Evolutionary conservation across 2,797 vertebrate species (phyloP).

Genomic region (Mustela erminea): DNA sequence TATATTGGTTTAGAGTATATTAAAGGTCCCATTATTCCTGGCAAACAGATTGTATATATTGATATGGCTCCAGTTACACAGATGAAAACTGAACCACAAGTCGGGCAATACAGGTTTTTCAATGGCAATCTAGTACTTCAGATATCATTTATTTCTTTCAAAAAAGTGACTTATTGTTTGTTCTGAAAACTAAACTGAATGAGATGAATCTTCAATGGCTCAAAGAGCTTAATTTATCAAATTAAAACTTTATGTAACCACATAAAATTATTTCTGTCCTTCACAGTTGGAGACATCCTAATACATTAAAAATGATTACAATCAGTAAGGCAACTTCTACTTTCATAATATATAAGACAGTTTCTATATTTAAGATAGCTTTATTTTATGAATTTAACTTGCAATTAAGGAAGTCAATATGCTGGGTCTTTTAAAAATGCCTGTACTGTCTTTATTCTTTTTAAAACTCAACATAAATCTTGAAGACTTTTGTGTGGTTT

Average conservation of each 20-base stretch:
- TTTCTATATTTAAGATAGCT: background rate
- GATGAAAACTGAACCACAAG: background rate
- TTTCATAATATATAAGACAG: slow-evolving; percentile 3
- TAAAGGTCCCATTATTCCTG: background rate
- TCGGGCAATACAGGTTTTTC: background rate
- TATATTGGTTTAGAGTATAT: background rate
- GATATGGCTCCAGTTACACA: background rate
- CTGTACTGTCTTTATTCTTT: background rate
- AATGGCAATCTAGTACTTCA: background rate
- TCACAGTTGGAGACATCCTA: slow-evolving; percentile 13
- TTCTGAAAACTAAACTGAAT: slow-evolving; percentile 42
- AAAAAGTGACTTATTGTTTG: slow-evolving; percentile 56
- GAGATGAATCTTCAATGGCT: slow-evolving; percentile 35
- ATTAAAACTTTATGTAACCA: slow-evolving; percentile 35
- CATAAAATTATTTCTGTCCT: slow-evolving; percentile 20
- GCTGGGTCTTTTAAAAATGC: background rate
- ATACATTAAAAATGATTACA: slow-evolving; percentile 46
- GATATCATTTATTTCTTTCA: slow-evolving; percentile 34
- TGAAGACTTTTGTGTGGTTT: background rate
- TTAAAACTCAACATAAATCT: background rate
- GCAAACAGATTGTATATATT: background rate
- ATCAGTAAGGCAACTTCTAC: background rate
- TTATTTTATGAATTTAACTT: slow-evolving; percentile 17
- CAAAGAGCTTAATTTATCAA: slow-evolving; percentile 61
- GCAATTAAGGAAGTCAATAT: background rate